Evolutionary conservation across 1,140 invertebrate genomes (phyloP).

Genomic region (Drosophila ogumai): DNA sequence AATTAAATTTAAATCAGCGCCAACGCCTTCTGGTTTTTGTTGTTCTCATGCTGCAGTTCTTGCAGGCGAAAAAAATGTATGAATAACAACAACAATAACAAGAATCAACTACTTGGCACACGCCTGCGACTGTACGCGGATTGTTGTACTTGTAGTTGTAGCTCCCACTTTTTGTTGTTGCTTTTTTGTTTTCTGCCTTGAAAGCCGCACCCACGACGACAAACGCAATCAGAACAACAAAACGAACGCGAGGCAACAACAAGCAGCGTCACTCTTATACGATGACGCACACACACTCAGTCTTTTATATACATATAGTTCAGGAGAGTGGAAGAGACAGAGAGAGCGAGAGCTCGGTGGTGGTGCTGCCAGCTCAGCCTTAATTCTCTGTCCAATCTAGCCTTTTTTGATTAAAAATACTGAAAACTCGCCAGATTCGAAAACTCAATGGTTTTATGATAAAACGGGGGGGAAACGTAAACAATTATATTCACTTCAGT

Average conservation of each 20-base stretch:
- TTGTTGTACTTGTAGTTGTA: conserved; percentile 34
- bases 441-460: not conserved
- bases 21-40: conserved; percentile 54
- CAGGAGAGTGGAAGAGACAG: conserved; percentile 4
- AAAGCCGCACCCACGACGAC: conserved; percentile 70
- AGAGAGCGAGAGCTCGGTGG: not conserved
- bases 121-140: conserved; percentile 66
- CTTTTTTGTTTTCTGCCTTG: conserved; percentile 30
- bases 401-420: conserved; percentile 2
- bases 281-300: conserved; percentile 29
- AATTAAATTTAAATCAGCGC: conserved; percentile 79
- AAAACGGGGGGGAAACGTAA: fast-evolving
- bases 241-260: conserved; percentile 32
- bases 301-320: not conserved
- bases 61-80: conserved; percentile 3
- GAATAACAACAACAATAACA: conserved; percentile 37
- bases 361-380: conserved; percentile 1
- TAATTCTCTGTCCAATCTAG: not conserved
- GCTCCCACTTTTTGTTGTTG: conserved; percentile 28
- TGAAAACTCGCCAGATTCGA: not conserved
- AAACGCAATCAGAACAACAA: conserved; percentile 35
- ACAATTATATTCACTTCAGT: not conserved
- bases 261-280: conserved; percentile 68
- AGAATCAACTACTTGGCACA: conserved; percentile 67
- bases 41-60: conserved; percentile 32